Base-by-base conservation (phyloP, 2,797 vertebrate species). In the Prunella strophiata region DNA sequence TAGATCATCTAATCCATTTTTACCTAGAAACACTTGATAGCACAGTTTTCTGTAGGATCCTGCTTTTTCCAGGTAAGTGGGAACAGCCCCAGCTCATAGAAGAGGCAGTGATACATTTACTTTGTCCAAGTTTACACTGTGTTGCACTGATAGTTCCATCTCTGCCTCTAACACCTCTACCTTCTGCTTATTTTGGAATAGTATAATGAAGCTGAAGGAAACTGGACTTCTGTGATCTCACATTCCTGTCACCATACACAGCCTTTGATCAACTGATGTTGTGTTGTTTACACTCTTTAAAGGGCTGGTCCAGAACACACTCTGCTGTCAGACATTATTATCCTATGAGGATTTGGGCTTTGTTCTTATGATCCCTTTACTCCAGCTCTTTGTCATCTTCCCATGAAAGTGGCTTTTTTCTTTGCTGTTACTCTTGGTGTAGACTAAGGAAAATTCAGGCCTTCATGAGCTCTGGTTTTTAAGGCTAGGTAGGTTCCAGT, bases 221-320 rank as follows among this genome's bases (percentile, higher is more conserved):
- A 58, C 29, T 88, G 62, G 52, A 85, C 57, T 88, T 86, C 36
- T 94, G 63, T 95, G 94, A 94, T 96, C 91, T 91, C 82, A 22
- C 27, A 21, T 61, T 93, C 36, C 43, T 84, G 73, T 91, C 71
- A 75, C 73, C 62, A 20, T 59, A 78, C 42, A 27, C 16, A 55
- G 59, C 81, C 94, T 96, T 96, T 94, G 83, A 95, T 96, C 83
- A 88, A 5, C 51, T 62, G n/a, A 34, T 73, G 89, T 36, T 90
- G n/a, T 73, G 76, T 79, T 94, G 91, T 85, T 93, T 87, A 66
- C 16, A 9, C 34, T 78, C 76, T 91, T 86, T 84, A 84, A 93
- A 94, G 54, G 66, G 36, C 66, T 94, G 32, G 48, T 96, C 85
- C 55, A 47, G 89, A 77, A 45, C 72, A 63, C 72, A 77, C 32